Evolutionary conservation across 2,888 invertebrate genomes (phyloP), one percentile per base, ranked within the genome.

Genomic region (Melieria omissa): DNA sequence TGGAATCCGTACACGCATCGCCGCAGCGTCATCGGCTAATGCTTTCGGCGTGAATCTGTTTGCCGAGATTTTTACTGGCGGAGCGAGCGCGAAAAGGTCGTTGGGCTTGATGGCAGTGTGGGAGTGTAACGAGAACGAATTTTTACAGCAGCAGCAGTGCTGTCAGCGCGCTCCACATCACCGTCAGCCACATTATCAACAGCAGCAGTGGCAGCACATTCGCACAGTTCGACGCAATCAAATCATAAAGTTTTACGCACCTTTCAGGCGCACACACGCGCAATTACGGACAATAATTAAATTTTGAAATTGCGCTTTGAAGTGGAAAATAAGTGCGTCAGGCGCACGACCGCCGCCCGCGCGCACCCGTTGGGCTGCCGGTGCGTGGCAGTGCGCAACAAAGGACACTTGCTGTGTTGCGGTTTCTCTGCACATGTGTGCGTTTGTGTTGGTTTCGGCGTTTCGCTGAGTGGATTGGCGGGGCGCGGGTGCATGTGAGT

Each of bases 201-300:
- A 29, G 29, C 29, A 29, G 29, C 29, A 29, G 29, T 29, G 29
- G 29, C 29, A 29, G 3, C 29, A 29, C 29, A 2, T 29, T 2
- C 29, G 29, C 29, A 29, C 29, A 29, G 29, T 29, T 29, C 29
- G 29, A 54, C 61, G 61, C 60, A 69, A 69, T 69, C 61, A 69
- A 69, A 69, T 62, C 45, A 69, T 69, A 45, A 14, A 69, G 29
- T 67, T 60, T 5, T n/a, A 45, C 42, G 6, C 6, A 41, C 1
- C 4, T 5, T 41, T 12, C n/a, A 64, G 66, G 47, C 67, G 61
- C 67, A 49, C 68, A 58, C 57, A 64, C 16, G 70, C 61, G 75
- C 62, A 62, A 68, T 69, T 62, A 75, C 74, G 77, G 73, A 77
- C 78, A 76, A 68, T 64, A 72, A 64, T 63, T 64, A 63, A 64